Evolutionary conservation across 1,140 invertebrate genomes (phyloP).

Genomic region (Berghia stephanieae): DNA sequence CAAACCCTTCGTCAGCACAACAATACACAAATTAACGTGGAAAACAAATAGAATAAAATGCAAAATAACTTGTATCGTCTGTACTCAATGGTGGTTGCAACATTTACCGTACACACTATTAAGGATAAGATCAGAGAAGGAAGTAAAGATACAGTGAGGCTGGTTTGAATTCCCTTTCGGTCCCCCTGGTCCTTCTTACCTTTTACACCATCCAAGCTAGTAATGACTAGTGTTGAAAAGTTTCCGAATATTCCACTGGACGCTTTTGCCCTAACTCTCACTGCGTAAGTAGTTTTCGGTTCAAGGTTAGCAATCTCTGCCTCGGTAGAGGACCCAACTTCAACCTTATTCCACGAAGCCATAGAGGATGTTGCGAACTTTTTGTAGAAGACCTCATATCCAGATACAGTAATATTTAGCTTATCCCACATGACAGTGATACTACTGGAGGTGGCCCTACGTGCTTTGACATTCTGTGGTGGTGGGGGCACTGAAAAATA

Average conservation of each 20-base stretch:
- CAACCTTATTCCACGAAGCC: slow-evolving; percentile 56
- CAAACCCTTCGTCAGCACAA: too few relatives aligned
- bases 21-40: too few relatives aligned
- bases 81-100: too few relatives aligned
- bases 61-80: too few relatives aligned
- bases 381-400: slow-evolving; percentile 76
- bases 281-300: slow-evolving; percentile 89
- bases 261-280: slow-evolving; percentile 75
- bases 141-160: too few relatives aligned
- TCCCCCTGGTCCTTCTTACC: too few relatives aligned
- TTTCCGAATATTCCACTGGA: slow-evolving; percentile 59
- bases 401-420: slow-evolving; percentile 74
- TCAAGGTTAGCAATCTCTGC: slow-evolving; percentile 87
- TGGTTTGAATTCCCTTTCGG: too few relatives aligned
- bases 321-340: slow-evolving; percentile 58
- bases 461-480: slow-evolving; percentile 86
- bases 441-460: slow-evolving; percentile 74
- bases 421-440: slow-evolving; percentile 96
- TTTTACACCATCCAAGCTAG: slow-evolving; percentile 41
- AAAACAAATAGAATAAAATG: too few relatives aligned
- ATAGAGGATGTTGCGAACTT: slow-evolving; percentile 51
- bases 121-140: too few relatives aligned
- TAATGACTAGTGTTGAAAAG: slow-evolving; percentile 49
- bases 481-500: slow-evolving; percentile 73
- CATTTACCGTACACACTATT: too few relatives aligned